These are phyloP conservation scores for Drosophila mojavensis DNA, from an alignment of 1,140 invertebrate species.

Conservation along the genomic window DNA sequence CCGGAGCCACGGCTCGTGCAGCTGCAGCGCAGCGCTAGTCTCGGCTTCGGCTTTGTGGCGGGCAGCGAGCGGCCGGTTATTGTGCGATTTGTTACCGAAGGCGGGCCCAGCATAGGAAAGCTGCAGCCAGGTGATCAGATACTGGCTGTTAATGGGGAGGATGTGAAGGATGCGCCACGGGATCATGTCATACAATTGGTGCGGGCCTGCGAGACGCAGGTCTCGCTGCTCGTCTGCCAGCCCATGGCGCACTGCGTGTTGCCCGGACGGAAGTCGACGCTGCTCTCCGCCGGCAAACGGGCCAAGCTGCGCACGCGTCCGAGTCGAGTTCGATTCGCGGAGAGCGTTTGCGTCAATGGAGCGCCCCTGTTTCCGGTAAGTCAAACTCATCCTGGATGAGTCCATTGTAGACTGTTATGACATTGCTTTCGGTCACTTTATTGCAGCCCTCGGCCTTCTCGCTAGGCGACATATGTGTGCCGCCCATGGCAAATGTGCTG, in stretches of 20 bases:
- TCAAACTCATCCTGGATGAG: slow-evolving; percentile 14
- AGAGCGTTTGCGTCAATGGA: slow-evolving; percentile 94
- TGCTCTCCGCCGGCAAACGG: slow-evolving; percentile 94
- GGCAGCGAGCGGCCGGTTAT: slow-evolving; percentile 96
- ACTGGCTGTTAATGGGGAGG: slow-evolving; percentile 94
- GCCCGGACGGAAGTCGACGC: slow-evolving; percentile 89
- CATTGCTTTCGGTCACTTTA: background rate
- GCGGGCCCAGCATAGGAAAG: slow-evolving; percentile 94
- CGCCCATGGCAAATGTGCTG: slow-evolving; percentile 96
- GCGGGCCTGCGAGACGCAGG: slow-evolving; percentile 90
- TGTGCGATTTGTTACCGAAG: slow-evolving; percentile 93
- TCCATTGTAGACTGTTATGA: too few species aligned
- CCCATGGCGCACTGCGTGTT: slow-evolving; percentile 89
- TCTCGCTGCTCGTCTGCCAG: slow-evolving; percentile 92
- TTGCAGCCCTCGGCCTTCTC: slow-evolving; percentile 90
- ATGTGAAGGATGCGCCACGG: slow-evolving; percentile 92
- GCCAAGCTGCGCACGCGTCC: slow-evolving; percentile 92
- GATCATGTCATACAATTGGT: slow-evolving; percentile 96
- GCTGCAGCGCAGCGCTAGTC: slow-evolving; percentile 88
- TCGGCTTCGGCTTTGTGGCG: slow-evolving; percentile 97
- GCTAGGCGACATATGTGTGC: slow-evolving; percentile 91
- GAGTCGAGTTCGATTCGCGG: slow-evolving; percentile 94
- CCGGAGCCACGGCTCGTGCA: slow-evolving; percentile 91
- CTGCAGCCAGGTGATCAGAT: slow-evolving; percentile 96
- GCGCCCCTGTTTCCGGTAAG: slow-evolving; percentile 90